Conservation (phyloP, 2,888 invertebrate genomes). For the Drosophila subquinaria region DNA sequence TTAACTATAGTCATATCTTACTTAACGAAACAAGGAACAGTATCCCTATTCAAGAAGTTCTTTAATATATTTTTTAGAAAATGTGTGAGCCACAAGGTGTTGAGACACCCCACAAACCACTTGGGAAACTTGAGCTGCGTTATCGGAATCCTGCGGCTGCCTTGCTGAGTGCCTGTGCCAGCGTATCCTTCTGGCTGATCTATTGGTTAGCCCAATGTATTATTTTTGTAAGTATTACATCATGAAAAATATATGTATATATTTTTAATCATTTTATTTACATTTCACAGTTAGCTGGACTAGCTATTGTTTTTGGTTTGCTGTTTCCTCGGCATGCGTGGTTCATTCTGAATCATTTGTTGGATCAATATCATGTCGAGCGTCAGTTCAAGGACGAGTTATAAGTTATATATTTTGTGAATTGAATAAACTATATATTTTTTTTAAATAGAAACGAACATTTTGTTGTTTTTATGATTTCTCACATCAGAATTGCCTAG, state of each 20-base stretch:
- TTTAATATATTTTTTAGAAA: slow-evolving; percentile 28
- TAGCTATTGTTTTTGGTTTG: slow-evolving; percentile 51
- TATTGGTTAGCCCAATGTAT: slow-evolving; percentile 47
- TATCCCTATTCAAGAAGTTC: slow-evolving; percentile 12
- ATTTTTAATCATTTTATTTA: background rate
- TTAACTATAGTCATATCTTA: background rate
- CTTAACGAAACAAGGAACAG: background rate
- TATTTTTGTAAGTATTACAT: slow-evolving; percentile 49
- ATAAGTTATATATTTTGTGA: slow-evolving; percentile 37
- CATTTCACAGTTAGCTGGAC: slow-evolving; percentile 38
- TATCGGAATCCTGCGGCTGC: slow-evolving; percentile 51
- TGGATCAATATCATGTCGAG: slow-evolving; percentile 51
- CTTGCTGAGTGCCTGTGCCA: slow-evolving; percentile 40
- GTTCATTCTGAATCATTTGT: slow-evolving; percentile 55
- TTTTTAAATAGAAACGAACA: slow-evolving; percentile 38
- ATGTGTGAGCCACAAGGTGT: background rate
- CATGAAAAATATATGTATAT: no score
- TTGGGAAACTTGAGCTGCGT: background rate
- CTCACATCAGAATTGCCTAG: slow-evolving; percentile 73
- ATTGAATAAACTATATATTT: slow-evolving; percentile 30
- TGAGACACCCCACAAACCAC: background rate
- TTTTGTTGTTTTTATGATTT: slow-evolving; percentile 31
- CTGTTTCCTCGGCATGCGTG: slow-evolving; percentile 55
- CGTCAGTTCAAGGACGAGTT: slow-evolving; percentile 51
- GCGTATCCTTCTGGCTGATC: slow-evolving; percentile 52